Evolutionary conservation across 2,888 invertebrate species (phyloP).

Genomic region (Callyntrura guangdongensis): DNA sequence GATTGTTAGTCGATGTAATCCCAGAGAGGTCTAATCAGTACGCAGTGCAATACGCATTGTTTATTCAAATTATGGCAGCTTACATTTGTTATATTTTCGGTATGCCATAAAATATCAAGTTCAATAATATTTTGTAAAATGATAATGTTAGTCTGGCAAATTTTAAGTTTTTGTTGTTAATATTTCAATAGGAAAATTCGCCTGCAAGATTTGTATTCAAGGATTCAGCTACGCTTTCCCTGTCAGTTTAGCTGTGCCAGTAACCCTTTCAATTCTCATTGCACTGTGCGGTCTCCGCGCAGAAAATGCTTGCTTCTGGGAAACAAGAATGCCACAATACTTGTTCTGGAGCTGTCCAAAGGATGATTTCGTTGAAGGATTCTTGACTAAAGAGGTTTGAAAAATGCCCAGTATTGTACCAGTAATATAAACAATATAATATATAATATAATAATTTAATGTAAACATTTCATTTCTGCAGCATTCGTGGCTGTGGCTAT

Average conservation of each 20-base stretch:
- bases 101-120: constrained; percentile 79
- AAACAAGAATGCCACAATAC: constrained; percentile 94
- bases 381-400: constrained; percentile 90
- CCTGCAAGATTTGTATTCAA: constrained; percentile 98
- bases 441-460: background rate
- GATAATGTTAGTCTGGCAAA: background rate
- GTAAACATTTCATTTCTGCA: constrained; percentile 85
- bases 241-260: constrained; percentile 96
- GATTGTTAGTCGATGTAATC: constrained; percentile 85
- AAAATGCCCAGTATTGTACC: constrained; percentile 47
- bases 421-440: background rate
- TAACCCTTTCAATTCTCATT: constrained; percentile 94
- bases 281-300: constrained; percentile 95
- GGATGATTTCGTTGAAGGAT: constrained; percentile 93
- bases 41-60: constrained; percentile 82
- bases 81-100: constrained; percentile 96
- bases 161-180: background rate
- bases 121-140: background rate
- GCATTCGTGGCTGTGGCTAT: constrained; percentile 97
- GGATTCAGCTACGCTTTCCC: constrained; percentile 99
- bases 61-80: constrained; percentile 93
- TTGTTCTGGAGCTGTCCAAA: constrained; percentile 97
- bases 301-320: constrained; percentile 95
- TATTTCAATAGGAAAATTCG: constrained; percentile 91
- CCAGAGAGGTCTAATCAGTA: constrained; percentile 81